These are phyloP conservation scores for Heliothis peltigera DNA, from an alignment of 2,888 invertebrate species.

Conservation along the genomic window DNA sequence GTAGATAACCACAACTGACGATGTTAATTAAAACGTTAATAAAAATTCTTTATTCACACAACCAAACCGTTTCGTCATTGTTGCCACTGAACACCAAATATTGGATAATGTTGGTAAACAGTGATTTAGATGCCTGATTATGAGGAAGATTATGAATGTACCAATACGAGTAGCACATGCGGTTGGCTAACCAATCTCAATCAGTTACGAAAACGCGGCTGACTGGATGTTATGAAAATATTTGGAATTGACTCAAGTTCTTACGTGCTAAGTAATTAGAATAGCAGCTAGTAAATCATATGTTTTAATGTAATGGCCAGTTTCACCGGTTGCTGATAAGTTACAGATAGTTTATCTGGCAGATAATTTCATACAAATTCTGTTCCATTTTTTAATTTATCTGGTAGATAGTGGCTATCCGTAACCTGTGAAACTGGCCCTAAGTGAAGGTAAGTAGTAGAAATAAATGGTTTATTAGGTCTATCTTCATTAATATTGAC, in stretches of 20 bases:
- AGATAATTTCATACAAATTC: no score
- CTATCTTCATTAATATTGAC: no score
- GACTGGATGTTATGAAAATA: slow-evolving; percentile 50
- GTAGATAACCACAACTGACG: no score
- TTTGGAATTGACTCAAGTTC: slow-evolving; percentile 31
- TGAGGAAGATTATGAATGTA: slow-evolving; percentile 31
- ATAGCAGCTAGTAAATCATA: neutral
- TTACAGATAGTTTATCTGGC: no score
- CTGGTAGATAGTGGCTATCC: no score
- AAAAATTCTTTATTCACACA: slow-evolving; percentile 6
- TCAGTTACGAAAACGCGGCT: slow-evolving; percentile 53
- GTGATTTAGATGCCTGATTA: slow-evolving; percentile 40
- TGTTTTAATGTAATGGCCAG: no score
- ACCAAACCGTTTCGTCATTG: slow-evolving; percentile 9
- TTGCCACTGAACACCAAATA: slow-evolving; percentile 20
- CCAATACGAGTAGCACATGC: no score
- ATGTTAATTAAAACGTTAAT: neutral
- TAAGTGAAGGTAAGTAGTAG: no score
- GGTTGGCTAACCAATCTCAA: slow-evolving; percentile 47
- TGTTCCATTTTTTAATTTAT: no score
- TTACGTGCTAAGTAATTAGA: slow-evolving; percentile 1
- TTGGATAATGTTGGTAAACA: slow-evolving; percentile 21
- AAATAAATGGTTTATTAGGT: no score
- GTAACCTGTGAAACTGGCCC: no score
- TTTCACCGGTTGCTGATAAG: no score